Percentiles rank a stretch among this genome's conserved stretches.
These are phyloP conservation scores for Oreohelix idahoensis DNA, from an alignment of 1,140 invertebrate species.

Conservation along the genomic window DNA sequence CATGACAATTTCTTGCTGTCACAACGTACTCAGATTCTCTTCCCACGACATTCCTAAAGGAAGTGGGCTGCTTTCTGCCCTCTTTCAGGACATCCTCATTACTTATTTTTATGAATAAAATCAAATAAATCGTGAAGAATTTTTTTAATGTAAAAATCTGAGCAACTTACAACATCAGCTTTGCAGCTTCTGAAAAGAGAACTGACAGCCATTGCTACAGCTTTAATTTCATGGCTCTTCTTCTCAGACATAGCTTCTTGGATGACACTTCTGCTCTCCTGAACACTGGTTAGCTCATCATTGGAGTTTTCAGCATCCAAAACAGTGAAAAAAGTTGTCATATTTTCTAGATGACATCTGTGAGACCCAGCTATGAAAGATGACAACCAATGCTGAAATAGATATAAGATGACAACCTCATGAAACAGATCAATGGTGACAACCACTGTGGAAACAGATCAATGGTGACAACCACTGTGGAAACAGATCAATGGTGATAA, in stretches of 20 bases:
- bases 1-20: no score
- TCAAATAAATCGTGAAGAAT: no score
- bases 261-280: background rate
- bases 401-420: background rate
- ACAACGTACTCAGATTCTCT: no score
- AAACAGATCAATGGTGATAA: no score
- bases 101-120: no score
- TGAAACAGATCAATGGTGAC: no score
- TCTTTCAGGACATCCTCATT: no score
- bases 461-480: no score
- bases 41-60: no score
- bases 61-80: no score
- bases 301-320: background rate
- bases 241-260: conserved; percentile 22
- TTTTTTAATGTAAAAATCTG: no score
- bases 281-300: background rate
- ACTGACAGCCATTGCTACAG: conserved; percentile 1
- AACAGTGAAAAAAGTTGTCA: background rate
- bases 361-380: background rate
- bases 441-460: background rate
- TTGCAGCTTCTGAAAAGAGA: background rate
- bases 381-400: conserved; percentile 4
- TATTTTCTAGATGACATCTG: conserved; percentile 24
- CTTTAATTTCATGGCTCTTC: conserved; percentile 21
- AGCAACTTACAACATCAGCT: conserved; percentile 31